Conservation (phyloP, 2,113 vertebrate genomes). For the Morone chrysops region DNA sequence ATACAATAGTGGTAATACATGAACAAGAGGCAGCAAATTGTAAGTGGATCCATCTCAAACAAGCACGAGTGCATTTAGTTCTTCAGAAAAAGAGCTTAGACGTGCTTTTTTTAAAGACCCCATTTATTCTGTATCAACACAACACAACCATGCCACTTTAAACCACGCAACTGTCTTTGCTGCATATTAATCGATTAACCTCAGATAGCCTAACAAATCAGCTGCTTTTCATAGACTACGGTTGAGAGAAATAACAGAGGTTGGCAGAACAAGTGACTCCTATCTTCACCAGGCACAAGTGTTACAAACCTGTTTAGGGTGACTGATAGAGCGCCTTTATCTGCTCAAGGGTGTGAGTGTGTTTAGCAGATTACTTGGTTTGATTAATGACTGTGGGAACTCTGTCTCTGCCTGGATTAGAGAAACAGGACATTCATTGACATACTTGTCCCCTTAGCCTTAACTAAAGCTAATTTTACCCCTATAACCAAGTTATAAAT, state of each 20-base stretch:
- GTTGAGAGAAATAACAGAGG: background rate
- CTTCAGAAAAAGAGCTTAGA: background rate
- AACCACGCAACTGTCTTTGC: background rate
- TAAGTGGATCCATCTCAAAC: background rate
- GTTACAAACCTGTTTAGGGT: background rate
- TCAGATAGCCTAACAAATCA: background rate
- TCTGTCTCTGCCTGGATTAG: background rate
- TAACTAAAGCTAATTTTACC: background rate
- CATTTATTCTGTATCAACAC: background rate
- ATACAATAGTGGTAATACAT: background rate
- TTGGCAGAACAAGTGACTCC: background rate
- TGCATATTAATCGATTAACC: background rate
- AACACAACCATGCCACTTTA: background rate
- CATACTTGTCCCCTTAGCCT: background rate
- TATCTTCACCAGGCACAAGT: background rate
- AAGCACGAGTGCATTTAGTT: background rate
- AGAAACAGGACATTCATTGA: background rate
- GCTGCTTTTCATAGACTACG: background rate
- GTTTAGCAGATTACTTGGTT: conserved; percentile 25
- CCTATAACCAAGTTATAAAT: background rate
- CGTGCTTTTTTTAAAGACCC: background rate
- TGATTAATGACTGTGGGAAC: conserved; percentile 25
- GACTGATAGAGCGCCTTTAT: conserved; percentile 19
- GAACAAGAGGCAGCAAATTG: background rate
- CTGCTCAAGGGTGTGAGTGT: conserved; percentile 7